phyloP scores from a whole-genome alignment of 2,888 invertebrate species.

The Himalopsyche anomala region DNA sequence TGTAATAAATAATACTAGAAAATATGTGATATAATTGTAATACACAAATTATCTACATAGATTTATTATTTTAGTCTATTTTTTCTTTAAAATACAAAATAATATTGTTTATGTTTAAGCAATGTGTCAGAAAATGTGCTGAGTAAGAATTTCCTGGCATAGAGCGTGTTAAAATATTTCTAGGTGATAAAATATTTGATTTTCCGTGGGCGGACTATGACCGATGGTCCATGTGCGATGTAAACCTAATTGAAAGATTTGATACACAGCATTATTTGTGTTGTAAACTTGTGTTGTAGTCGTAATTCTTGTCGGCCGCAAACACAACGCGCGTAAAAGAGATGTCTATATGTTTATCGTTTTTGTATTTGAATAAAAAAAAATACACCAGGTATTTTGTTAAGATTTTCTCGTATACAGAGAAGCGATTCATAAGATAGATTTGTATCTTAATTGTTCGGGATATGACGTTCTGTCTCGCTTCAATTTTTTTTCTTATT shows the following conservation, averaged over 20 bases:
- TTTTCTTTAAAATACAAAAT: not conserved
- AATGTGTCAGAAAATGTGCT: not conserved
- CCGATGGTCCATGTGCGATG: conserved; percentile 58
- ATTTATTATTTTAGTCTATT: no score
- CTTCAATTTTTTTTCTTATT: conserved; percentile 22
- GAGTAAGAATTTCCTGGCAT: not conserved
- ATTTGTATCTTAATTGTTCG: conserved; percentile 53
- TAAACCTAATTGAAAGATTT: conserved; percentile 64
- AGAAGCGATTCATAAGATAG: conserved; percentile 49
- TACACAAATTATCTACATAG: no score
- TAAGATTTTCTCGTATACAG: conserved; percentile 38
- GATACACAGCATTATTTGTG: conserved; percentile 56
- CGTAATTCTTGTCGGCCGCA: conserved; percentile 43
- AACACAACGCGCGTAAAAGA: not conserved
- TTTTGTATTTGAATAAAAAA: not conserved
- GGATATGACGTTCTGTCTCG: conserved; percentile 48
- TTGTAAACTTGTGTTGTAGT: conserved; percentile 45
- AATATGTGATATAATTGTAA: no score
- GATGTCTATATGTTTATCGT: not conserved
- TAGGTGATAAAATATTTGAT: conserved; percentile 45
- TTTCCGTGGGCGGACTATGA: conserved; percentile 61
- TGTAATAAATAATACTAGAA: no score
- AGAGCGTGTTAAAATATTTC: conserved; percentile 27
- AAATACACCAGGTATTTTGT: conserved; percentile 40
- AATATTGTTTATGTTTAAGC: not conserved